phyloP scores from a whole-genome alignment of 2,888 invertebrate genomes.

The Drosophila vallismaia region DNA sequence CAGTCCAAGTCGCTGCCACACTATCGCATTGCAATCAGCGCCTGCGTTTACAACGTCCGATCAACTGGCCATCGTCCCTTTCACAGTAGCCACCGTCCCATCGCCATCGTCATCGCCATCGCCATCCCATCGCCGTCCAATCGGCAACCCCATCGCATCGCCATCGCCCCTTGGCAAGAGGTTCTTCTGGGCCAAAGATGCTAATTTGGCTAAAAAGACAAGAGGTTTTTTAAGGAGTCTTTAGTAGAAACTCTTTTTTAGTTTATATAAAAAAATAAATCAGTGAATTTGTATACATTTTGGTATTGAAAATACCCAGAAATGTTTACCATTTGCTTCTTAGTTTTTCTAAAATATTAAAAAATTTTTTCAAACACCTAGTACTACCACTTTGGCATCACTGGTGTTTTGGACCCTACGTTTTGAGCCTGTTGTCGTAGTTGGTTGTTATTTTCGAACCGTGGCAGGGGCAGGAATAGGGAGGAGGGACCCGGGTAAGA shows the following conservation, averaged over 20 bases:
- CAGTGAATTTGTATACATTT: too few relatives aligned
- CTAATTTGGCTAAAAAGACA: not conserved
- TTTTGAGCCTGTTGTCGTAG: not conserved
- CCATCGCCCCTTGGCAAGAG: not conserved
- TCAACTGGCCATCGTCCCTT: conserved; percentile 65
- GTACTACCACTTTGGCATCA: conserved; percentile 14
- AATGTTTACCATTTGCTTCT: too few relatives aligned
- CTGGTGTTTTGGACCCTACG: conserved; percentile 5
- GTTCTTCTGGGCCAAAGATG: not conserved
- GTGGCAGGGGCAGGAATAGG: not conserved
- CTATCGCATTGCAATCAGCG: conserved; percentile 78
- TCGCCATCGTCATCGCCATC: conserved; percentile 5
- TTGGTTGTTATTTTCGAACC: conserved; percentile 2
- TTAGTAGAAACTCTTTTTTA: too few relatives aligned
- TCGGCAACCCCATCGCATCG: conserved; percentile 6
- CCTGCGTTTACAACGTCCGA: conserved; percentile 75
- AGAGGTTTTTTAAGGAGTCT: not conserved
- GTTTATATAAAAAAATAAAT: too few relatives aligned
- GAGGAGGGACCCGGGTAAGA: not conserved
- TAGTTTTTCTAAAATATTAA: not conserved
- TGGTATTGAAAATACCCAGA: too few relatives aligned
- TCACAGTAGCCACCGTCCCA: conserved; percentile 65
- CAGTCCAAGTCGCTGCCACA: conserved; percentile 17
- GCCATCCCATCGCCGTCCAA: conserved; percentile 4
- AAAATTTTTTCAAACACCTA: not conserved